A percentile compares a stretch with the other conserved stretches of the same genome.
Conservation (phyloP, 1,140 invertebrate genomes). For the Piezodorus guildinii region DNA sequence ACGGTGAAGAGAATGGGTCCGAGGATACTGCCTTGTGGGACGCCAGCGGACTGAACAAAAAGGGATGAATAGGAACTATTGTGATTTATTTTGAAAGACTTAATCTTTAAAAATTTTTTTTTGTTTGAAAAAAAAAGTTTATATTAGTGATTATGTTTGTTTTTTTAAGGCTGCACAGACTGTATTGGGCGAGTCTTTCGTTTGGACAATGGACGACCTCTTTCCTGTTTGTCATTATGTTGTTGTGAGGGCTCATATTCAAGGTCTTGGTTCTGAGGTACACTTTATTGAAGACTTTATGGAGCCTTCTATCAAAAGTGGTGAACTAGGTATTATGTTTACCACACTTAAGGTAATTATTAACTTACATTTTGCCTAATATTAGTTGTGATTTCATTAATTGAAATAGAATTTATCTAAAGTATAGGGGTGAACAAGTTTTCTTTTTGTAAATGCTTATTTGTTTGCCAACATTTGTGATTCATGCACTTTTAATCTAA, state of each 20-base stretch:
- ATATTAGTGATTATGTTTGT: no score
- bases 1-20: no score
- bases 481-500: no score
- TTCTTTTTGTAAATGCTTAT: not conserved
- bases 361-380: constrained; percentile 21
- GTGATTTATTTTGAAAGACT: no score
- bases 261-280: constrained; percentile 73
- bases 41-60: no score
- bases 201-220: constrained; percentile 75
- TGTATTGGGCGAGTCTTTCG: constrained; percentile 42
- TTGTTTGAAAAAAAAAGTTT: not conserved
- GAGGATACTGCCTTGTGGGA: no score
- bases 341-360: constrained; percentile 56
- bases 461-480: not conserved
- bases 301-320: constrained; percentile 57
- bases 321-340: constrained; percentile 74
- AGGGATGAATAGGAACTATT: no score
- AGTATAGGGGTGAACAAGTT: not conserved
- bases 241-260: constrained; percentile 63
- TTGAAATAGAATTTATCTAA: not conserved
- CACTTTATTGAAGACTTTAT: constrained; percentile 75
- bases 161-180: constrained; percentile 40
- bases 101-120: not conserved
- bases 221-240: constrained; percentile 78
- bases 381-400: not conserved